Percentiles rank a stretch among this genome's conserved stretches.
Evolutionary conservation across 2,797 vertebrate species (phyloP).

Genomic region (Enteromius fasciolatus): DNA sequence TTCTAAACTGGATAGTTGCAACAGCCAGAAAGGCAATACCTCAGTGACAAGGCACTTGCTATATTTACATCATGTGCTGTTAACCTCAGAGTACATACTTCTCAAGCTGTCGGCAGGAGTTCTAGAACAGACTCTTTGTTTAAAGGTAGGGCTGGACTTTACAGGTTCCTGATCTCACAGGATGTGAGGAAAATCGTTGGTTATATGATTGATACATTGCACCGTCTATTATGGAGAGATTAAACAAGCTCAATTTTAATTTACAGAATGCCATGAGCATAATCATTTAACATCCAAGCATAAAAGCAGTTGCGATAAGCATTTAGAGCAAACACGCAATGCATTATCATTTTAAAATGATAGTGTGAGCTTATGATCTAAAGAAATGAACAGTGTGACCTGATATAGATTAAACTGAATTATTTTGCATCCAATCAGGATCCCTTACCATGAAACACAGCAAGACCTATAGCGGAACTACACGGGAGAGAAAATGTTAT

Average conservation of each 20-base stretch:
- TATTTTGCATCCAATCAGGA: slow-evolving; percentile 24
- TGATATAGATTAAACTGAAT: slow-evolving; percentile 41
- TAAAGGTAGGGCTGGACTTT: slow-evolving; percentile 37
- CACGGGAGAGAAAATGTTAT: neutral
- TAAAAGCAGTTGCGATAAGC: neutral
- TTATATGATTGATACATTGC: neutral
- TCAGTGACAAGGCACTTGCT: slow-evolving; percentile 61
- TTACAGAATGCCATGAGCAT: neutral
- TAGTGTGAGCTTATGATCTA: slow-evolving; percentile 11
- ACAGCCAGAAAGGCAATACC: slow-evolving; percentile 63
- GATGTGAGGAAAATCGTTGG: slow-evolving; percentile 53
- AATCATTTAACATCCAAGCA: neutral
- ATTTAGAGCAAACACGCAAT: neutral
- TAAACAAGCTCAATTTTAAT: neutral
- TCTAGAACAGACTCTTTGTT: slow-evolving; percentile 63
- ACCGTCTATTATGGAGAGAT: slow-evolving; percentile 2
- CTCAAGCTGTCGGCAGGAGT: slow-evolving; percentile 45
- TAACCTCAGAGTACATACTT: slow-evolving; percentile 42
- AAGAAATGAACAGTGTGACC: slow-evolving; percentile 15
- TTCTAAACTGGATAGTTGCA: slow-evolving; percentile 63
- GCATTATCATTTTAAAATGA: neutral
- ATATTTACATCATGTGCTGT: slow-evolving; percentile 59
- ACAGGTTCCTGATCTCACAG: slow-evolving; percentile 52
- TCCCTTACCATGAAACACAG: slow-evolving; percentile 17
- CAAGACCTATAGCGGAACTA: neutral